Evolutionary conservation across 2,888 invertebrate species (phyloP), one percentile per base, ranked within the genome.

Genomic region (Lasioglossum lativentre): DNA sequence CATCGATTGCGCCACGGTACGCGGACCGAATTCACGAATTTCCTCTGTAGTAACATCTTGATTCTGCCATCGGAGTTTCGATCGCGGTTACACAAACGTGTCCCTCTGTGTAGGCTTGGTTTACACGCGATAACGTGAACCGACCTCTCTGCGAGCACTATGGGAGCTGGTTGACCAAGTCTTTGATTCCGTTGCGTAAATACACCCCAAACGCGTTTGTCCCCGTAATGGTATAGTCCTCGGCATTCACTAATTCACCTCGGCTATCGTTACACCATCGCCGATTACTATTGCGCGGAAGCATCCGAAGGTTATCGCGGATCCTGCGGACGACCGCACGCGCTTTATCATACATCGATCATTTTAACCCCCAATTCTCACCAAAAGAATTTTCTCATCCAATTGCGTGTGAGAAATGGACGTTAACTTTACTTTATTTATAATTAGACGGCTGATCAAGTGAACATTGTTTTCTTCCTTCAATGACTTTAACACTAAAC

Each of bases 121-220:
- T 92, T 91, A 85, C 89, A 87, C 88, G 88, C 90, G 91, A 92
- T 91, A 93, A 92, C 90, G 89, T 77, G 87, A 83, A 68, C 63
- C 63, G 74, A 63, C 34, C 38, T 76, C 47, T 42, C 6, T 52
- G 66, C 23, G 70, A 72, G 40, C 40, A 23, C 68, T 56, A 45
- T 66, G 38, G 38, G 40, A 42, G 59, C 23, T 42, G 75, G 77
- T 82, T 66, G 66, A 78, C 63, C 81, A 70, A 82, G 73, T 79
- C 88, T 80, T 81, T 81, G 75, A 75, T 75, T 45, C 63, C 70
- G 59, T 71, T 82, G 82, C 80, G 59, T 76, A 86, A 80, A 80
- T 56, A n/a, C 23, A 30, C 10, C 8, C 34, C n/a, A 34, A 23
- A 45, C 63, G 27, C 30, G 66, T 63, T 84, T 86, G 76, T 34